Evolutionary conservation across 2,113 vertebrate species (phyloP), one percentile per base, ranked within the genome.

Genomic region (Psilopsiagon aymara): DNA sequence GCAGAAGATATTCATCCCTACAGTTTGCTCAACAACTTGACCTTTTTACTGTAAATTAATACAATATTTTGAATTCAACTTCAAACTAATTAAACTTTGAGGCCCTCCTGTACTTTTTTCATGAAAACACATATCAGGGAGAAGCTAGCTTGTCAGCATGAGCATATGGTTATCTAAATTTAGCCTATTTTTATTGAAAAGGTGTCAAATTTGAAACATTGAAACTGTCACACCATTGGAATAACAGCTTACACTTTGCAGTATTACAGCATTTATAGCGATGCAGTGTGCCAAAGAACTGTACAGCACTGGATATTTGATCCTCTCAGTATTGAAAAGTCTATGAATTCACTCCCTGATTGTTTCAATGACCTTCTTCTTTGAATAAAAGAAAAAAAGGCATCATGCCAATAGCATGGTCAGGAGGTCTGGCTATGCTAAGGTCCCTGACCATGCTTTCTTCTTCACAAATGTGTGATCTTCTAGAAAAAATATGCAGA

Each of bases 141-240:
- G 70, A 90, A 96, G 68, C 41, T 84, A 92, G 39, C 29, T 95
- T 78, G 91, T 91, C 95, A 93, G 88, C 53, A 92, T 84, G 90
- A 97, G 92, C 96, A 97, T 97, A 97, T 86, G 96, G 95, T 81
- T 75, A 76, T 55, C 95, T 97, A 98, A 97, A 98, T 95, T 95
- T 97, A 97, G 93, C 68, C 47, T 82, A 51, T 86, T 94, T 92
- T 92, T 95, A 97, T 94, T 87, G 93, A 95, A 96, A 96, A 96
- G 74, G 82, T 94, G 86, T 97, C 84, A 95, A 93, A 94, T 96
- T 88, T 20, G 35, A 90, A 95, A 95, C 92, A 92, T 57, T 94
- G 77, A 70, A 94, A 76, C 84, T 82, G 69, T 95, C 63, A 46
- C 39, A 88, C 69, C 47, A 19, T 55, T 69, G 83, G 59, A 86